Percentiles rank a stretch among this genome's conserved stretches.
phyloP scores from a whole-genome alignment of 2,888 invertebrate species.

The Dynastes tityus region DNA sequence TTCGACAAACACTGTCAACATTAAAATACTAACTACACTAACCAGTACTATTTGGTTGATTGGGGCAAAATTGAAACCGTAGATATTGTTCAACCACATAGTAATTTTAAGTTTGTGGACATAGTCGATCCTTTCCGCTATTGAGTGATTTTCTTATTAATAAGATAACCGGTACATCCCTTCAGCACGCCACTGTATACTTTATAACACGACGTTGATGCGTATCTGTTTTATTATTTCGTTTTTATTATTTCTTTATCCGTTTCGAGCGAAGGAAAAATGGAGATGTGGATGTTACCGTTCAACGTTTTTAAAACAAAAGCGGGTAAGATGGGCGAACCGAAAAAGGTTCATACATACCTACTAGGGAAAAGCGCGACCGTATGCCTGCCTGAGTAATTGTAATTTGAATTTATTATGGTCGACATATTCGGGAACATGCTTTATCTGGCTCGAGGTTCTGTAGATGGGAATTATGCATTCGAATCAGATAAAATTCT shows the following conservation, averaged over 20 bases:
- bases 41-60: too few relatives aligned
- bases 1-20: too few relatives aligned
- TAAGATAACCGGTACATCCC: too few relatives aligned
- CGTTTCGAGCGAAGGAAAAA: neutral
- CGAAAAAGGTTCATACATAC: neutral
- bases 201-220: neutral
- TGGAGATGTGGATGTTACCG: neutral
- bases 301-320: conserved; percentile 26
- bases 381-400: neutral
- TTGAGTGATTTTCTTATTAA: too few relatives aligned
- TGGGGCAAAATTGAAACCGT: too few relatives aligned
- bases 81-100: too few relatives aligned
- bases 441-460: conserved; percentile 14
- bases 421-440: conserved; percentile 8
- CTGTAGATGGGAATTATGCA: conserved; percentile 24
- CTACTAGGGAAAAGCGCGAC: neutral
- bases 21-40: too few relatives aligned
- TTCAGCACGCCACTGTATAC: too few relatives aligned
- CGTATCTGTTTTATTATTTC: conserved; percentile 17
- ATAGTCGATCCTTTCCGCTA: too few relatives aligned
- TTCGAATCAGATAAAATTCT: conserved; percentile 38
- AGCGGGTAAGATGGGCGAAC: conserved; percentile 10
- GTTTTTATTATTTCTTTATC: conserved; percentile 7
- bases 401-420: conserved; percentile 31
- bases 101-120: too few relatives aligned